These are phyloP conservation scores for Aulostomus chinensis DNA, from an alignment of 2,797 vertebrate genomes.

Conservation along the genomic window DNA sequence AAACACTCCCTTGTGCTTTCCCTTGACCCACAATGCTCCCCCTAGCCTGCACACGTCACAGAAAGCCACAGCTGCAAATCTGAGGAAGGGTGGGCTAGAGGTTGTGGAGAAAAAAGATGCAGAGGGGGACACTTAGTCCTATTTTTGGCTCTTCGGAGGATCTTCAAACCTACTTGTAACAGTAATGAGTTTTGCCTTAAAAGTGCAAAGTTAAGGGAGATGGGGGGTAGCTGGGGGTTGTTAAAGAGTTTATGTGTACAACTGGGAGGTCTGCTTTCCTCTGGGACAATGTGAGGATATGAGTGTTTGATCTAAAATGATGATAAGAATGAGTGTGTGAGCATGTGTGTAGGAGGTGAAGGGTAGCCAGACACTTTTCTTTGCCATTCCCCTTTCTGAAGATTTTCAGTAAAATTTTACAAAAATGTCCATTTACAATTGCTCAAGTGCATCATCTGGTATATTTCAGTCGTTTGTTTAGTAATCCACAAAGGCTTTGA, in stretches of 20 bases:
- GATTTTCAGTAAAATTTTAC: not conserved
- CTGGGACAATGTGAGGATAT: conserved; percentile 83
- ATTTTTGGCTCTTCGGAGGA: conserved; percentile 26
- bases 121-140: not conserved
- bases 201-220: conserved; percentile 27
- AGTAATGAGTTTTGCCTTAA: conserved; percentile 2
- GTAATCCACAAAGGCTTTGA: no score
- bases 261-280: conserved; percentile 75
- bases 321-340: conserved; percentile 63
- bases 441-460: no score
- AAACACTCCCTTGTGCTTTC: conserved; percentile 50
- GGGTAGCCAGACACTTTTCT: conserved; percentile 21
- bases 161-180: conserved; percentile 8
- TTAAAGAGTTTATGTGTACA: conserved; percentile 62
- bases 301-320: conserved; percentile 76
- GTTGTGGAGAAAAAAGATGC: not conserved
- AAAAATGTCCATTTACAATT: no score
- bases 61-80: conserved; percentile 66
- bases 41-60: conserved; percentile 35
- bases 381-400: conserved; percentile 8
- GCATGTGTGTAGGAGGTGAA: conserved; percentile 25
- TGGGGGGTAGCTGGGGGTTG: conserved; percentile 32
- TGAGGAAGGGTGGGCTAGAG: conserved; percentile 21
- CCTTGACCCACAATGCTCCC: conserved; percentile 42
- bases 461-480: no score